phyloP scores from a whole-genome alignment of 2,113 vertebrate species.

The Axis porcinus region DNA sequence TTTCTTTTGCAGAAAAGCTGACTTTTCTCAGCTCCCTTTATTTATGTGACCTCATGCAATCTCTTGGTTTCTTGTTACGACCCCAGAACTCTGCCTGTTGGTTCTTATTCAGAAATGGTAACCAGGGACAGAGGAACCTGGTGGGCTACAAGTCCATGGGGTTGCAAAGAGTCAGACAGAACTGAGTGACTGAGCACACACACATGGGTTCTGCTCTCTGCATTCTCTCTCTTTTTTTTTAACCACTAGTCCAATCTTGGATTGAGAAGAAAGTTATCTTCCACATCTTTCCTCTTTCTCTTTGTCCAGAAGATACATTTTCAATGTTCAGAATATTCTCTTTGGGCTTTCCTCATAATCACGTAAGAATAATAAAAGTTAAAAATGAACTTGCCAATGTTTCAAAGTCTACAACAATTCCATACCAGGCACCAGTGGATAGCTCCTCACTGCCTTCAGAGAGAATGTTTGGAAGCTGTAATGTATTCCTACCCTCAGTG shows the following conservation, averaged over 20 bases:
- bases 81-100: background rate
- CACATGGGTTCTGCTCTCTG: background rate
- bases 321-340: background rate
- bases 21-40: background rate
- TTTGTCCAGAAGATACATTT: background rate
- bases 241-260: background rate
- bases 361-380: background rate
- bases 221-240: background rate
- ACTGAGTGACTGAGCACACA: background rate
- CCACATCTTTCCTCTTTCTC: background rate
- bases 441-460: background rate
- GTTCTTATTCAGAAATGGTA: background rate
- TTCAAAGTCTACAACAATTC: background rate
- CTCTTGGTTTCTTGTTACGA: background rate
- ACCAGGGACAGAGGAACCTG: background rate
- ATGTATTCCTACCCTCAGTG: background rate
- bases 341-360: background rate
- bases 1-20: background rate
- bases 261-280: background rate
- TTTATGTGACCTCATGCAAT: background rate
- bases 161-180: background rate
- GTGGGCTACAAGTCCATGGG: background rate
- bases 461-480: background rate
- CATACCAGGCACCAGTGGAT: fast-evolving
- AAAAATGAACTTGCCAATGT: background rate